These are phyloP conservation scores for Xiphorhynchus elegans DNA, from an alignment of 2,113 vertebrate species.

Conservation along the genomic window DNA sequence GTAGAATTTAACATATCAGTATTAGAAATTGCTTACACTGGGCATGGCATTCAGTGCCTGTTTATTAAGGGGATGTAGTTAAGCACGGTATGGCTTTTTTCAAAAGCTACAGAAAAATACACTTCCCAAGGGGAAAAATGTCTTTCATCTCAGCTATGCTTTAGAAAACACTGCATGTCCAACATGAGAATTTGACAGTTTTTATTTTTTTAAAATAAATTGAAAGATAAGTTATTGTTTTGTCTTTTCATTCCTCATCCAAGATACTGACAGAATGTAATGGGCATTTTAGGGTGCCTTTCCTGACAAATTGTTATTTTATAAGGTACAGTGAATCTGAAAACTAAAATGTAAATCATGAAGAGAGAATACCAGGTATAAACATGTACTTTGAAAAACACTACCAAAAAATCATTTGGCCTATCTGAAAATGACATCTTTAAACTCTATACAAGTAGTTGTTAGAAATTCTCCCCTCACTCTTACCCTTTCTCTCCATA, in stretches of 20 bases:
- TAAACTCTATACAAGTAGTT: not conserved
- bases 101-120: not conserved
- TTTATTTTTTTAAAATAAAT: not conserved
- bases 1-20: not conserved
- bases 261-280: not conserved
- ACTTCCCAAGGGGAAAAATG: not conserved
- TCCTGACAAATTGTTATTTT: not conserved
- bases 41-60: not conserved
- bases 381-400: not conserved
- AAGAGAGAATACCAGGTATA: not conserved
- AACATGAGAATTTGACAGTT: not conserved
- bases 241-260: not conserved
- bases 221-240: not conserved
- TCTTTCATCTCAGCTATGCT: not conserved
- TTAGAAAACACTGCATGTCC: not conserved
- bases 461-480: not conserved
- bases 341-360: not conserved
- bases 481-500: not conserved
- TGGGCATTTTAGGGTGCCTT: not conserved
- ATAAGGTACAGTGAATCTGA: not conserved
- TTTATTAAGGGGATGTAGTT: not conserved
- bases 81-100: not conserved
- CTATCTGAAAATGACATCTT: not conserved
- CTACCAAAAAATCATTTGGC: not conserved
- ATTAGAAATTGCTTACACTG: not conserved